Base-by-base conservation (phyloP, 92 coral and sea anemone species). In the Phenganax subtilis region DNA sequence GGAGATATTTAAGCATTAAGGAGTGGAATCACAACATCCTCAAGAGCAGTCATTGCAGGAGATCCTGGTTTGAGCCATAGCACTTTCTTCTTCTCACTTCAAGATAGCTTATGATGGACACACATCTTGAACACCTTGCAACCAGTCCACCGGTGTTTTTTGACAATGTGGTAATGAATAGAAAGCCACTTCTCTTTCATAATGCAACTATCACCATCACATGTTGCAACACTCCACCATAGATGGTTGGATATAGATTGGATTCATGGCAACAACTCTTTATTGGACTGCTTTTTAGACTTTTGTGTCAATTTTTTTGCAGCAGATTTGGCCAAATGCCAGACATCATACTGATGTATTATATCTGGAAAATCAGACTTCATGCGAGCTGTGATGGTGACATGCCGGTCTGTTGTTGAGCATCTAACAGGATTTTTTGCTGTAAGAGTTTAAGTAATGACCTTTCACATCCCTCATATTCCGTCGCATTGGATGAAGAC, bases 181-280 rank as follows among this genome's bases (percentile, higher is more conserved):
- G 47, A 37, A 37, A 37, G 47, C 47, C 47, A 37, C 47, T 37
- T 37, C 47, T 37, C 54, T 12, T 12, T 20, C 31, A 71, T 37
- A 37, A 37, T 37, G 47, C 3, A 37, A 37, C 3, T 37, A 37
- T 37, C 47, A 37, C 47, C 47, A 37, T 37, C 5, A 5, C 47
- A 37, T 37, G 47, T 37, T 37, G 47, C 47, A 37, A 37, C 5
- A 37, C 47, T 37, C 47, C 47, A 37, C 47, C 47, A 37, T 37
- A 37, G 47, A 37, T 37, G 47, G 47, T 81, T 81, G 8, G 75
- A 59, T 12, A 81, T 44, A 12, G 90, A 90, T 57, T 80, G 85
- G 47, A 85, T 87, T 88, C 89, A 87, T 12, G 81, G 89, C 8
- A 29, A 3, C 55, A 90, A 75, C n/a, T 85, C 86, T 75, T 85